Conservation (phyloP, 2,113 vertebrate genomes). For the Lagopus muta region DNA sequence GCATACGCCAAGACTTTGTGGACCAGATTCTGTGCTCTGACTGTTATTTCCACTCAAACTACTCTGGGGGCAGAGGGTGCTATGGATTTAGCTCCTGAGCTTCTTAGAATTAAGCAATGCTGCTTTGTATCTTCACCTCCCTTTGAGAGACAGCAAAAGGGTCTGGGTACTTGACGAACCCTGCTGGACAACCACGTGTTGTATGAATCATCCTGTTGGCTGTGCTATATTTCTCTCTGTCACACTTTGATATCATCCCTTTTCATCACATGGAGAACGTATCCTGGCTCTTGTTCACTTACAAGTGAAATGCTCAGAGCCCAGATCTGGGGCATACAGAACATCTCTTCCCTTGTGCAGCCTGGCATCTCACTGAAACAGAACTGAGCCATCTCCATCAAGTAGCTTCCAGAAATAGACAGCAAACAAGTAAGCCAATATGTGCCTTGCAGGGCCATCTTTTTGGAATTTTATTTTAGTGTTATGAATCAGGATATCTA, state of each 20-base stretch:
- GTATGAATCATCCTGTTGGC: background rate
- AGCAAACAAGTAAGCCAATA: background rate
- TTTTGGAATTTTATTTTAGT: background rate
- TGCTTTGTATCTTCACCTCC: background rate
- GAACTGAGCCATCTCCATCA: background rate
- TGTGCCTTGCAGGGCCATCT: background rate
- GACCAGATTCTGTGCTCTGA: background rate
- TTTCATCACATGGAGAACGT: accelerated
- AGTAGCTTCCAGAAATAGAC: background rate
- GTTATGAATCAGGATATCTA: background rate
- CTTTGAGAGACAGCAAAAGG: background rate
- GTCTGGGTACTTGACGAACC: background rate
- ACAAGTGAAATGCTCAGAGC: background rate
- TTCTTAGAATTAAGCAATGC: background rate
- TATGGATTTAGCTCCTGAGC: background rate
- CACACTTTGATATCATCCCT: background rate
- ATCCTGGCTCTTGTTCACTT: background rate
- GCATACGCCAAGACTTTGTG: background rate
- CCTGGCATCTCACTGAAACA: background rate
- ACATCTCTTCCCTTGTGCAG: background rate
- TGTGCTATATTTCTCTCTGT: slow-evolving; percentile 1
- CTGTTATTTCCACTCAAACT: background rate
- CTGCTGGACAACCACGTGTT: slow-evolving; percentile 2
- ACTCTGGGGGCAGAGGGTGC: background rate
- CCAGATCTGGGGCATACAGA: accelerated